phyloP scores from a whole-genome alignment of 1,140 invertebrate genomes.

The Papilio glaucus region DNA sequence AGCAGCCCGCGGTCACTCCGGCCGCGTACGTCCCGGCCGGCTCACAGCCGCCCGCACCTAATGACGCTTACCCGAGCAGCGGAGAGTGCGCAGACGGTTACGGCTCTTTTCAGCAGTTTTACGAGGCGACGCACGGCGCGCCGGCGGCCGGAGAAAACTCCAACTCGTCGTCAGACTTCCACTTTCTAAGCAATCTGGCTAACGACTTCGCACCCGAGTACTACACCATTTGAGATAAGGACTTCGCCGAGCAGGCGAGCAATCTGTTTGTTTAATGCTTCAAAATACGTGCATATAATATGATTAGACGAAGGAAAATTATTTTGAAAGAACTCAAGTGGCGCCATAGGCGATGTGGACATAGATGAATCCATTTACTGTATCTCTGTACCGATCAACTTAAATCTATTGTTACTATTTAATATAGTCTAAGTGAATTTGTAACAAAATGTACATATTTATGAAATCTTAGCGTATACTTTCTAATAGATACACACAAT shows the following conservation, averaged over 20 bases:
- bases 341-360: constrained; percentile 60
- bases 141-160: constrained; percentile 89
- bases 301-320: constrained; percentile 46
- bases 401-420: constrained; percentile 45
- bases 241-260: constrained; percentile 78
- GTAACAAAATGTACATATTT: constrained; percentile 78
- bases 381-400: constrained; percentile 56
- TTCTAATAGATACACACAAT: constrained; percentile 50
- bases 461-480: constrained; percentile 54
- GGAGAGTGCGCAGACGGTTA: constrained; percentile 86
- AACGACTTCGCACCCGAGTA: constrained; percentile 96
- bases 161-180: constrained; percentile 95
- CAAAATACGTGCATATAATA: constrained; percentile 49
- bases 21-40: constrained; percentile 50
- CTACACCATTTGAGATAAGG: constrained; percentile 90
- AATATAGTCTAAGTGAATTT: constrained; percentile 57
- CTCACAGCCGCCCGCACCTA: constrained; percentile 58
- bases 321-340: constrained; percentile 43
- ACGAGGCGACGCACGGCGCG: constrained; percentile 84
- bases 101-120: constrained; percentile 88
- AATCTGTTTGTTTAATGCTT: constrained; percentile 78
- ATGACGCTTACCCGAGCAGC: constrained; percentile 81
- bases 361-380: constrained; percentile 49
- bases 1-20: constrained; percentile 61
- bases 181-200: constrained; percentile 94